Evolutionary conservation across 2,113 vertebrate species (phyloP).

Genomic region (Phocoena phocoena): DNA sequence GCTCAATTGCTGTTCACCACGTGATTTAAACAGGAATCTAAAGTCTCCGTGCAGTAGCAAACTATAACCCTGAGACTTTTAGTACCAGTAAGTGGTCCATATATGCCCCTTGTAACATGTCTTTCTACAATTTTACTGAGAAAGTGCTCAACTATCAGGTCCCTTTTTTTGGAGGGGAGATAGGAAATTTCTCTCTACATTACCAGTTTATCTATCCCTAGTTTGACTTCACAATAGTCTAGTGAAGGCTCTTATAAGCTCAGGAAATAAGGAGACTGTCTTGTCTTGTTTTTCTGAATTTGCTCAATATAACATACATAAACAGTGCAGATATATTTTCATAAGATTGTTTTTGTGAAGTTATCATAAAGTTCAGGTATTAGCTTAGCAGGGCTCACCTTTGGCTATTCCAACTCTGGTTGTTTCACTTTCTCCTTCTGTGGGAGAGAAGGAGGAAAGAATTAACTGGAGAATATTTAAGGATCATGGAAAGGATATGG

Average conservation of each 20-base stretch:
- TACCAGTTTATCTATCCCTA: not conserved
- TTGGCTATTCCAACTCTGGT: not conserved
- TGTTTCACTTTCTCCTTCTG: not conserved
- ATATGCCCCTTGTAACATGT: not conserved
- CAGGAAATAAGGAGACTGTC: not conserved
- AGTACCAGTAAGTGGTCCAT: not conserved
- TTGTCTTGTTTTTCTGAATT: not conserved
- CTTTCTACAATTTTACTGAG: not conserved
- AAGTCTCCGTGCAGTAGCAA: not conserved
- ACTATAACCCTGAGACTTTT: not conserved
- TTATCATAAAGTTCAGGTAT: not conserved
- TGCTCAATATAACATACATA: not conserved
- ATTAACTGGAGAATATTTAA: not conserved
- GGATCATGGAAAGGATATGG: not conserved
- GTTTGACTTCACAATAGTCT: not conserved
- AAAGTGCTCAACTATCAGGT: not conserved
- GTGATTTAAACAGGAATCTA: not conserved
- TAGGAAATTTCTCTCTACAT: not conserved
- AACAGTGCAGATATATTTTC: not conserved
- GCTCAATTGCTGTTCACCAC: not conserved
- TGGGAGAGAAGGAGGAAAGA: not conserved
- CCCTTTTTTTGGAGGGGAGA: not conserved
- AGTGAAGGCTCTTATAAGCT: too few species aligned
- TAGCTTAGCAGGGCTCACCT: not conserved
- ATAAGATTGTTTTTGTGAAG: not conserved